Evolutionary conservation across 2,797 vertebrate genomes (phyloP).

Genomic region (Tokudaia muenninki): DNA sequence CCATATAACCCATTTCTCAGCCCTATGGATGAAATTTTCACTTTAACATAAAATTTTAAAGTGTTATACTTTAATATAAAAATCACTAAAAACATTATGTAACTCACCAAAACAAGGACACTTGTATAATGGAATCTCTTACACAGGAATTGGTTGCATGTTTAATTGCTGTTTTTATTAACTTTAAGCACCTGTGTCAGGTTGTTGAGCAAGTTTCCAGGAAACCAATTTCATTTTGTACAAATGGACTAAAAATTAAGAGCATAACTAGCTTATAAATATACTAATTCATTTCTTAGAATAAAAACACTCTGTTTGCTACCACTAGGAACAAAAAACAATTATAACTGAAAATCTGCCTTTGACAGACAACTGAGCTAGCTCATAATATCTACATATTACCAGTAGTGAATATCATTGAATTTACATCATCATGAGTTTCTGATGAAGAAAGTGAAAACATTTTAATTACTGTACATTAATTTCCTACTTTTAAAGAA

Average conservation of each 20-base stretch:
- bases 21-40: background rate
- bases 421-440: background rate
- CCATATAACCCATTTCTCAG: background rate
- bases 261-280: background rate
- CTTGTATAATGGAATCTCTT: background rate
- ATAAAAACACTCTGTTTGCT: background rate
- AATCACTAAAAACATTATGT: background rate
- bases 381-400: background rate
- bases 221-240: background rate
- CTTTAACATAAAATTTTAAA: background rate
- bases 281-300: constrained; percentile 2
- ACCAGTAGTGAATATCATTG: background rate
- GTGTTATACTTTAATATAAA: constrained; percentile 22
- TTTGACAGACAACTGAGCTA: background rate
- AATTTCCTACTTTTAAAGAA: constrained; percentile 37
- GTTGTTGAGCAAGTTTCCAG: background rate
- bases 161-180: background rate
- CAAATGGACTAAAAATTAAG: background rate
- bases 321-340: background rate
- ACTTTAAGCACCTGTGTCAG: constrained; percentile 30
- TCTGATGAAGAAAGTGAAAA: constrained; percentile 13
- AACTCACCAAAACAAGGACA: background rate
- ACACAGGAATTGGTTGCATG: background rate
- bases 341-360: constrained; percentile 30
- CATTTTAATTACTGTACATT: background rate